A percentile compares a stretch with the other conserved stretches of the same genome.
These are phyloP conservation scores for Lymantria monacha DNA, from an alignment of 2,888 invertebrate genomes.

Conservation along the genomic window DNA sequence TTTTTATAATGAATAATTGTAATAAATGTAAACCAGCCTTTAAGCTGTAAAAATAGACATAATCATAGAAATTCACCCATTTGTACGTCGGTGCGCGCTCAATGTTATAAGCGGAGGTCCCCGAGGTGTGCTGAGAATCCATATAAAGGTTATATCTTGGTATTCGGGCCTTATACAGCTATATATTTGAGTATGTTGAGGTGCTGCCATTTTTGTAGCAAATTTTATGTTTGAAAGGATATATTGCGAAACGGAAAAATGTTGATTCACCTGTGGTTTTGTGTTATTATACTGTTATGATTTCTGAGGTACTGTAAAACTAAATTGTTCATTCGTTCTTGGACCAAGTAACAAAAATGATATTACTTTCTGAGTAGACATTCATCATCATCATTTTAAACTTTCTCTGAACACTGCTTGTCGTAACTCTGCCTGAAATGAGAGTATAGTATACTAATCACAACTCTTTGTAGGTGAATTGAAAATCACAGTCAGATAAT, in stretches of 20 bases:
- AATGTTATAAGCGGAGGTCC: constrained; percentile 26
- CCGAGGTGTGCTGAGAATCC: constrained; percentile 28
- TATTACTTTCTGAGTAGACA: no score
- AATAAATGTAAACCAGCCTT: no score
- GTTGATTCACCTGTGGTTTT: neutral
- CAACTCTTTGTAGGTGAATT: no score
- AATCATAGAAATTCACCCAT: constrained; percentile 33
- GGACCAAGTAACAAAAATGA: no score
- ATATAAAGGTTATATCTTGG: constrained; percentile 32
- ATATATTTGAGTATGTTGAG: constrained; percentile 27
- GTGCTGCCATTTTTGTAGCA: constrained; percentile 1
- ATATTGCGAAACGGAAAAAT: neutral
- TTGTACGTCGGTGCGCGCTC: constrained; percentile 27
- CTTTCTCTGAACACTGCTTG: no score
- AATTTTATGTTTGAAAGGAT: neutral
- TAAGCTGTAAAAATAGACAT: constrained; percentile 26
- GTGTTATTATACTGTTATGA: neutral
- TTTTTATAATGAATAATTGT: no score
- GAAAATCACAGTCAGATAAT: no score
- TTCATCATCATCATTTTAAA: no score
- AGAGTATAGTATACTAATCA: no score
- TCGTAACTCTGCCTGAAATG: no score
- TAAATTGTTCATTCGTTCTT: no score
- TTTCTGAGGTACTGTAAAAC: no score
- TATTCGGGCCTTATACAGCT: constrained; percentile 13